Evolutionary conservation across 2,888 invertebrate species (phyloP), one percentile per base, ranked within the genome.

Genomic region (Phoronis australis): DNA sequence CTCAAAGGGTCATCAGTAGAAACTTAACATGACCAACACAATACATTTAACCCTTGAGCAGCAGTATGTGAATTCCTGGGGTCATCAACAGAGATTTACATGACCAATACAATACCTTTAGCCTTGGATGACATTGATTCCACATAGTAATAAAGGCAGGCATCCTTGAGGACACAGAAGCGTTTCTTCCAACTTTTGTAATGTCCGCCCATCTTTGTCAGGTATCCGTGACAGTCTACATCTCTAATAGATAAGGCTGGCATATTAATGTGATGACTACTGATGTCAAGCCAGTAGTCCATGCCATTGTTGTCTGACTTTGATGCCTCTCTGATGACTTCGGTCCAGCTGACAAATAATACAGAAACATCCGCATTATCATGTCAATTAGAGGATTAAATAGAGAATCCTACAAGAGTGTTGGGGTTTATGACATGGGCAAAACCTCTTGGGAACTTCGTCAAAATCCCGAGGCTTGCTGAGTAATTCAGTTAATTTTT

Each of bases 101-200:
- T n/a, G n/a, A n/a, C n/a, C n/a, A n/a, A n/a, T n/a, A n/a, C n/a
- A n/a, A n/a, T n/a, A 90, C 94, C 94, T 76, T 91, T 87, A 57
- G 94, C 91, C 72, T 83, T 86, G 73, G 87, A 88, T 65, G 92
- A 87, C 71, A 86, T 88, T 3, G 86, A 87, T 73, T 92, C 91
- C 61, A 86, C 87, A 79, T 92, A 95, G 78, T 94, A 92, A 79
- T 92, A 95, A 23, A 95, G 82, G 64, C 92, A 92, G 39, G 93
- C 95, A 75, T 94, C 93, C 77, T 94, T 95, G 41, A 95, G 82
- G 31, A 96, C 89, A 80, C 93, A 94, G 80, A 92, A 95, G 46
- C 92, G 83, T 68, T 88, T 85, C 54, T 87, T 87, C 93, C 94
- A 95, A 21, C 88, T 87, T 62, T 80, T 80, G 69, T 88, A 87